Conservation (phyloP, 2,797 vertebrate genomes). For the Poeciliopsis turneri region DNA sequence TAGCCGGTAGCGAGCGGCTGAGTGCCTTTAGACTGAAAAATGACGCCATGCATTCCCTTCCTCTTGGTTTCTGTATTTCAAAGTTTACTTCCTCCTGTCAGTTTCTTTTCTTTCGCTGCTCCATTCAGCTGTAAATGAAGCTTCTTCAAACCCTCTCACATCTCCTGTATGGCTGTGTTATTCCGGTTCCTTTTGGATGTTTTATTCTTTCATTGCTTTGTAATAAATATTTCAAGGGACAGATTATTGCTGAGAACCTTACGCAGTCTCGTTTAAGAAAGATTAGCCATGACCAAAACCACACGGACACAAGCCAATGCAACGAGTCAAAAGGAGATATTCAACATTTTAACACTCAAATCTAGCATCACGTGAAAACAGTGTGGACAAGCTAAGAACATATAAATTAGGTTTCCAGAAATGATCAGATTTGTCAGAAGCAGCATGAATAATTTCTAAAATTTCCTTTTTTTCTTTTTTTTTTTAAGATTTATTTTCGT, state of each 20-base stretch:
- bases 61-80: slow-evolving; percentile 56
- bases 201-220: neutral
- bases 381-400: neutral
- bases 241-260: neutral
- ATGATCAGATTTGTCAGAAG: slow-evolving; percentile 45
- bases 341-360: neutral
- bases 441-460: slow-evolving; percentile 47
- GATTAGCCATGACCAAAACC: neutral
- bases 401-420: slow-evolving; percentile 2
- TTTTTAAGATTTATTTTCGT: slow-evolving; percentile 48
- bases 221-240: neutral
- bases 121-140: slow-evolving; percentile 41
- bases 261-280: neutral
- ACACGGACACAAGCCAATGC: neutral
- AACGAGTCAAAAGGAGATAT: neutral
- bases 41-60: slow-evolving; percentile 70
- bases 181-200: neutral
- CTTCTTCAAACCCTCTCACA: slow-evolving; percentile 73
- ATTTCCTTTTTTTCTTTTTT: neutral
- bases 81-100: slow-evolving; percentile 24
- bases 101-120: slow-evolving; percentile 22
- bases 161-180: slow-evolving; percentile 9
- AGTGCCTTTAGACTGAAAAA: slow-evolving; percentile 76
- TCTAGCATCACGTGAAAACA: neutral
- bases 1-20: slow-evolving; percentile 86